Evolutionary conservation across 2,797 vertebrate species (phyloP).

Genomic region (Neosilurus hyrtlii): DNA sequence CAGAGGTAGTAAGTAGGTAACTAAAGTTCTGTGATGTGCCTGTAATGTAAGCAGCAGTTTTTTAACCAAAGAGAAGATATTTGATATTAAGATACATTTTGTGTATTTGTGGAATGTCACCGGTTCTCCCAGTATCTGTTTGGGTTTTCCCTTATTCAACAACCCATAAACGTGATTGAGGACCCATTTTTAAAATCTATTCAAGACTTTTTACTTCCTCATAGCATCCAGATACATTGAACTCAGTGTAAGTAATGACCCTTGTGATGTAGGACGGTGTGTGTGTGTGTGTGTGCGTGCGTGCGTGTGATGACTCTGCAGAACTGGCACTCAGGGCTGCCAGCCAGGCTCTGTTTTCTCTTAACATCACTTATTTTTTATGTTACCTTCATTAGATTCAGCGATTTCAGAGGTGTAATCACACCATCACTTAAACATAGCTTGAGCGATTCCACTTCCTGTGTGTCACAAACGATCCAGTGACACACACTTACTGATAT

Average conservation of each 20-base stretch:
- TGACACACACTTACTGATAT: neutral
- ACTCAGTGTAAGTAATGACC: conserved; percentile 9
- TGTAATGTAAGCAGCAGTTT: too few relatives aligned
- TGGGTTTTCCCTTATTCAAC: neutral
- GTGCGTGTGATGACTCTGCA: conserved; percentile 5
- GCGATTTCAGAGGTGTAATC: neutral
- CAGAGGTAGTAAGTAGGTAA: too few relatives aligned
- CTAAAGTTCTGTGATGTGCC: too few relatives aligned
- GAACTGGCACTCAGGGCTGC: neutral
- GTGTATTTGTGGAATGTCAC: neutral
- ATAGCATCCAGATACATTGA: neutral
- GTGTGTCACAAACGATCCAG: neutral
- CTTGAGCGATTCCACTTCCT: neutral
- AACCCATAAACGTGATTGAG: neutral
- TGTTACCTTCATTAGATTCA: neutral
- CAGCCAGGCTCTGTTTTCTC: conserved; percentile 19
- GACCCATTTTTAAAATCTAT: neutral
- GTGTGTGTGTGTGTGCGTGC: too few relatives aligned
- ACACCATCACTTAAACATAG: neutral
- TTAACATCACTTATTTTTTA: conserved; percentile 3
- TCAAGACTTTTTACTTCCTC: neutral
- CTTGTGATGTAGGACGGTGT: conserved; percentile 6
- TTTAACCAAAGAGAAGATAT: too few relatives aligned
- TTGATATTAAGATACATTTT: neutral
- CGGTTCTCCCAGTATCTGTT: neutral